Conservation (phyloP, 2,113 vertebrate species). For the Hypocryptadius cinnamomeus region DNA sequence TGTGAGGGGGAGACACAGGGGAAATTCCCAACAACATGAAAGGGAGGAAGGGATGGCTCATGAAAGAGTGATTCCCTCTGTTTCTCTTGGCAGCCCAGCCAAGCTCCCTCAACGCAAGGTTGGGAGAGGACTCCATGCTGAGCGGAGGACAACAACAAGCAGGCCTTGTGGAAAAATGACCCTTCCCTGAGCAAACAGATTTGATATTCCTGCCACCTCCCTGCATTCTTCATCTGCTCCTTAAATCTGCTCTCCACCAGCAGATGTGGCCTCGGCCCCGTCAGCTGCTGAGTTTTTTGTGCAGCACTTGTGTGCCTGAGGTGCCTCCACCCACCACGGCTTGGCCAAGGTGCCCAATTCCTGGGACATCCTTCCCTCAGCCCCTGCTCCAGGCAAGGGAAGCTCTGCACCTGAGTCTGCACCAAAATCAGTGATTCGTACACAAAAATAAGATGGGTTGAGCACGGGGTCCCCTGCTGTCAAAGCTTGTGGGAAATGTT, state of each 20-base stretch:
- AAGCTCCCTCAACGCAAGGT: background rate
- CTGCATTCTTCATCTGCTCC: background rate
- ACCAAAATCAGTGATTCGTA: background rate
- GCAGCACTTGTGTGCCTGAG: fast-evolving
- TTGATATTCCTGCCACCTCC: background rate
- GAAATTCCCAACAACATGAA: slow-evolving; percentile 27
- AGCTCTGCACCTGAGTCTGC: background rate
- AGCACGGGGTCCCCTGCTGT: background rate
- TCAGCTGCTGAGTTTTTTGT: background rate
- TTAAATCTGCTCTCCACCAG: background rate
- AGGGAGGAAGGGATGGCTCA: slow-evolving; percentile 21
- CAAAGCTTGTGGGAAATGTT: background rate
- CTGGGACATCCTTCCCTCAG: background rate
- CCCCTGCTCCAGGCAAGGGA: background rate
- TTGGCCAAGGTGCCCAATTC: fast-evolving
- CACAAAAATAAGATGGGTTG: background rate
- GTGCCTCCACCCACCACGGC: too few relatives aligned
- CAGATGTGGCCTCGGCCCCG: background rate
- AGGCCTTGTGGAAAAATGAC: background rate
- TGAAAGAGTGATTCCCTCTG: background rate
- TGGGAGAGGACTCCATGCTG: background rate
- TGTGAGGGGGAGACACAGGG: background rate
- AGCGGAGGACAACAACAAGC: background rate
- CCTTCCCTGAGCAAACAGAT: background rate
- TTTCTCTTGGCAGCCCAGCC: slow-evolving; percentile 28